Base-by-base conservation (phyloP, 2,888 invertebrate species). In the Apamea monoglypha region DNA sequence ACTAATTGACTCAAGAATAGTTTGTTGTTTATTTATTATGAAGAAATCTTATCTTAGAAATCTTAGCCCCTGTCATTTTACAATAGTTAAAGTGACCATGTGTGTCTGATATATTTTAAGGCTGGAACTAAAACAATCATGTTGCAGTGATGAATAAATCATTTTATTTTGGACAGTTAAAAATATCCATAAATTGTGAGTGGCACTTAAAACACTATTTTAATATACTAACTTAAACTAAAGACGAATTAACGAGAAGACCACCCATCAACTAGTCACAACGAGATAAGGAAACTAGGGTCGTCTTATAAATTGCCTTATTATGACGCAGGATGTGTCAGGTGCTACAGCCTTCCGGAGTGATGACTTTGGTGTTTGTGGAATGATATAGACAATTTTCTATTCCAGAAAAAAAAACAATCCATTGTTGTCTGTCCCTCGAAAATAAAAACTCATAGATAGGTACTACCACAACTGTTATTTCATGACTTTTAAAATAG, bases 1-100 rank as follows among this genome's bases (percentile, higher is more conserved):
- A 69, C 66, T 67, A 66, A 84, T 71, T 67, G 70, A 63, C 47
- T 61, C 36, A 63, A n/a, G 18, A 63, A 64, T 36, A 36, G 18
- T 18, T 64, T 64, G 21, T 21, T 64, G 21, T 21, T 8, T 63
- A 32, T 21, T 32, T 63, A 32, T 21, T 63, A 32, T 12, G 6
- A 64, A 64, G 64, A 5, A 64, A 36, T 36, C 21, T 36, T 21
- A 5, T 36, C 44, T 14, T 12, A 47, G 29, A 29, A 47, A 69
- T 32, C 32, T 50, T 50, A 70, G 4, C 25, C 8, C 16, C 16
- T 50, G 14, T 50, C 0, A 32, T 69, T 69, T 69, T 50, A 69
- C 21, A 29, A 29, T 47, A 69, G 47, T 29, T 21, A 21, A 47
- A 14, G 44, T 12, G 21, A 29, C 47, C 12, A 32, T 50, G 25